Evolutionary conservation across 2,797 vertebrate genomes (phyloP).

Genomic region (Nyctibius grandis): DNA sequence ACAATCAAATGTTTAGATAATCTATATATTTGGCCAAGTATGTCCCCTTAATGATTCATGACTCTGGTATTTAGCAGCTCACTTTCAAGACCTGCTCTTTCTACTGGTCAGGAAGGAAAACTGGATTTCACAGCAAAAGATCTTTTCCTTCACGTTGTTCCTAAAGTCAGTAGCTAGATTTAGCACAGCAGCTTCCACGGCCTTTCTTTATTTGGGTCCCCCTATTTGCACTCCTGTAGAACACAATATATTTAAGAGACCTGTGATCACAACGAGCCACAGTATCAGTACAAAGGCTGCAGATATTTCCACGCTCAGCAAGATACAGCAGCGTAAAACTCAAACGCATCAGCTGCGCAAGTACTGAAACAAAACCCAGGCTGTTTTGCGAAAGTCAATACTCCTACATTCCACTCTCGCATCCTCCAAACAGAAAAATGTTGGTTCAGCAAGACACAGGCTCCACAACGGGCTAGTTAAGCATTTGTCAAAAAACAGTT

Average conservation of each 20-base stretch:
- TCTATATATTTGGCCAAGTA: neutral
- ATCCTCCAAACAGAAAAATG: constrained; percentile 41
- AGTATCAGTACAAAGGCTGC: neutral
- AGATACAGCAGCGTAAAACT: neutral
- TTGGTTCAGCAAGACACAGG: constrained; percentile 33
- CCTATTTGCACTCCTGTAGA: neutral
- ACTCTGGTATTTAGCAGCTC: neutral
- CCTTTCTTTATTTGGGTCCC: neutral
- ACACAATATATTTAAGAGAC: neutral
- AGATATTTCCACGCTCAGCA: neutral
- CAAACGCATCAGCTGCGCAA: neutral
- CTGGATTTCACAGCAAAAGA: neutral
- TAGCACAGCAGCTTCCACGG: neutral
- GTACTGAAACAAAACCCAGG: constrained; percentile 9
- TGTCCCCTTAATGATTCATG: neutral
- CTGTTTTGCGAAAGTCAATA: constrained; percentile 24
- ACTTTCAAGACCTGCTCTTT: neutral
- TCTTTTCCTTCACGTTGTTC: neutral
- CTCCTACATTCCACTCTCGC: constrained; percentile 27
- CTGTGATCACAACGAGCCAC: neutral
- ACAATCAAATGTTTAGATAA: neutral
- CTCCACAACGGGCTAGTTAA: neutral
- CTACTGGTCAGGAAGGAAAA: neutral
- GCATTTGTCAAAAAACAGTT: neutral
- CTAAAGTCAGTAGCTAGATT: neutral